Base-by-base conservation (phyloP, 2,888 invertebrate species). In the Mimumesa dahlbomi region DNA sequence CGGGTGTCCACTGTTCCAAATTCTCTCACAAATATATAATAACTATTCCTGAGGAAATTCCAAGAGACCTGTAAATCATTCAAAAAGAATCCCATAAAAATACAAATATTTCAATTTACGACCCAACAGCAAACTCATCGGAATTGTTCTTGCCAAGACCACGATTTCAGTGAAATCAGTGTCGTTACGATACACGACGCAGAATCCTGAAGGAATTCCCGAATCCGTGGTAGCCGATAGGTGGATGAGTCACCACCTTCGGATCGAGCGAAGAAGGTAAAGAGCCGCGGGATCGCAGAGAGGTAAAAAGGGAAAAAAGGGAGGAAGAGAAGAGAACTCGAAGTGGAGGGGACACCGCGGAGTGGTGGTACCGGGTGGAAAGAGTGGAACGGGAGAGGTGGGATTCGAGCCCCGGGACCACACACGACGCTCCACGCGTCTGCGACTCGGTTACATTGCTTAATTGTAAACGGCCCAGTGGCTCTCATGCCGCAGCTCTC, bases 341-440 rank as follows among this genome's bases (percentile, higher is more conserved):
- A 63, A 69, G 76, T 76, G 66, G 78, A 63, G 79, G 78, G 78
- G 79, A 74, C 65, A 70, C 45, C 56, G 36, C 34, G 56, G 74
- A 79, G 78, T 79, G 77, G 79, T 73, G 73, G 70, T 70, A 70
- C 64, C 71, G 56, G 58, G 71, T 63, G 77, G 82, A 82, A 71
- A 77, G 81, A 74, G 75, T 77, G 66, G 74, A 80, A 67, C 79
- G 78, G 73, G 76, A 79, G 85, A 85, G 84, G 87, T 85, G 84
- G 85, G 84, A 86, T 83, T 83, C 83, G 83, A 87, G 82, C 77
- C 81, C 70, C 75, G 79, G 83, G 89, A 89, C 89, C 89, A 88
- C 89, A 89, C 89, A 89, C 88, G 89, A 88, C 83, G 89, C 86
- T 87, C 89, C 88, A 88, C 88, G 88, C 88, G 89, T 88, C 88